Percentiles rank a stretch among this genome's conserved stretches.
phyloP scores from a whole-genome alignment of 1,140 invertebrate genomes.

The Lordiphosa mommai region DNA sequence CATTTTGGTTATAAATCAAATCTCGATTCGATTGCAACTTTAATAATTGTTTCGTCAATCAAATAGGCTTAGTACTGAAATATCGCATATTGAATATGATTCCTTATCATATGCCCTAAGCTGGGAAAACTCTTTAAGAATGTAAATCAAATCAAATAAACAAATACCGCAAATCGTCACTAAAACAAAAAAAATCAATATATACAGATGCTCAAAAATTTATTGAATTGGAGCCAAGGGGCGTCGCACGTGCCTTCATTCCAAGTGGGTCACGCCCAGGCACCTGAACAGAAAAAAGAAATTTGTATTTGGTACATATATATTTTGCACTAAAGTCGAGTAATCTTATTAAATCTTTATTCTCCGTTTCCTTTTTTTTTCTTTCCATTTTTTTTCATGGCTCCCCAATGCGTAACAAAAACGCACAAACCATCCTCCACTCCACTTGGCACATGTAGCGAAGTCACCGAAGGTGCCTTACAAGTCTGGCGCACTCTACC shows the following conservation, averaged over 20 bases:
- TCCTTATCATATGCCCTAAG: constrained; percentile 32
- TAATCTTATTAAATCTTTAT: constrained; percentile 69
- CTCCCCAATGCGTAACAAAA: constrained; percentile 66
- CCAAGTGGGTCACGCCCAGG: constrained; percentile 33
- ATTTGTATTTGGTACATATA: constrained; percentile 22
- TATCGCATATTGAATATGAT: constrained; percentile 53
- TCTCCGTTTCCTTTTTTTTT: constrained; percentile 31
- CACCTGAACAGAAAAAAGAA: constrained; percentile 57
- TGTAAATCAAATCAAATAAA: constrained; percentile 50
- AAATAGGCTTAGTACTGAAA: background rate
- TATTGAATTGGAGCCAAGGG: constrained; percentile 40
- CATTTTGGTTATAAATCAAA: too few species aligned
- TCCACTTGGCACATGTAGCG: constrained; percentile 75
- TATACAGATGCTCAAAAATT: constrained; percentile 24
- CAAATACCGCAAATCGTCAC: background rate
- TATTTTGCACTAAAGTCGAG: constrained; percentile 43
- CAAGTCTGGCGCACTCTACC: constrained; percentile 84
- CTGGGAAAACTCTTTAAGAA: constrained; percentile 25
- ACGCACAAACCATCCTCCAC: constrained; percentile 19
- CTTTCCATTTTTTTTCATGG: constrained; percentile 37
- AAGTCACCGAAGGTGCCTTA: constrained; percentile 83
- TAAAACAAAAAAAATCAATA: constrained; percentile 44
- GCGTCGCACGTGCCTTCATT: constrained; percentile 4
- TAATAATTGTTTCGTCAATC: too few species aligned
- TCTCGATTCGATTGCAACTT: too few species aligned